These are phyloP conservation scores for Galbula dea DNA, from an alignment of 2,113 vertebrate genomes.

Conservation along the genomic window DNA sequence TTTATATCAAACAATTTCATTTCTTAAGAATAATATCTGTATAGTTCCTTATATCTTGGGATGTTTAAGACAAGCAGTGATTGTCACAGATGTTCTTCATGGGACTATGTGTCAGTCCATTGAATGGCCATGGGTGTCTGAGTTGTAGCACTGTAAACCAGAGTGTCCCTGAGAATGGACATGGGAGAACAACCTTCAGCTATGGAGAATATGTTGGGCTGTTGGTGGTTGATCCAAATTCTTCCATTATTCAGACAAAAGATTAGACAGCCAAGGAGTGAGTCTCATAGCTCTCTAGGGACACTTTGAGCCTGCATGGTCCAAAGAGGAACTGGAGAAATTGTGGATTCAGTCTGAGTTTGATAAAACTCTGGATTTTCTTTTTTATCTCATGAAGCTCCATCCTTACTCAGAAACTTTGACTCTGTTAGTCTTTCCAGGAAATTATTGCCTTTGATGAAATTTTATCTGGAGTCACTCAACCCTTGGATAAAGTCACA, in stretches of 20 bases:
- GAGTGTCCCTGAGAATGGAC: neutral
- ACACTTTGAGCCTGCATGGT: neutral
- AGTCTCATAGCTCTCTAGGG: neutral
- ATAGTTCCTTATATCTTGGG: neutral
- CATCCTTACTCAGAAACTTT: neutral
- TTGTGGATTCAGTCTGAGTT: neutral
- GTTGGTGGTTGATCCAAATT: neutral
- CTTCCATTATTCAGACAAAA: neutral
- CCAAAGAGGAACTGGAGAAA: neutral
- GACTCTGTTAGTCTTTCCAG: neutral
- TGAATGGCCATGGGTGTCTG: neutral
- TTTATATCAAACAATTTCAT: neutral
- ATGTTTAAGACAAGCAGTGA: neutral
- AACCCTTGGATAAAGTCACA: slow-evolving; percentile 40
- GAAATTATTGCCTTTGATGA: slow-evolving; percentile 47
- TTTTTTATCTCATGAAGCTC: neutral
- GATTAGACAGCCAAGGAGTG: neutral
- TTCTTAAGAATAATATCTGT: neutral
- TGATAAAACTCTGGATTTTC: neutral
- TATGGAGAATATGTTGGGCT: accelerated
- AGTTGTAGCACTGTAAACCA: neutral
- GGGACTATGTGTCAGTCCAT: neutral
- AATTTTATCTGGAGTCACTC: slow-evolving; percentile 45
- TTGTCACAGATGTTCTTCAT: neutral
- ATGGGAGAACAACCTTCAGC: neutral